These are phyloP conservation scores for Seriola dumerili DNA, from an alignment of 2,113 vertebrate species.

Conservation along the genomic window DNA sequence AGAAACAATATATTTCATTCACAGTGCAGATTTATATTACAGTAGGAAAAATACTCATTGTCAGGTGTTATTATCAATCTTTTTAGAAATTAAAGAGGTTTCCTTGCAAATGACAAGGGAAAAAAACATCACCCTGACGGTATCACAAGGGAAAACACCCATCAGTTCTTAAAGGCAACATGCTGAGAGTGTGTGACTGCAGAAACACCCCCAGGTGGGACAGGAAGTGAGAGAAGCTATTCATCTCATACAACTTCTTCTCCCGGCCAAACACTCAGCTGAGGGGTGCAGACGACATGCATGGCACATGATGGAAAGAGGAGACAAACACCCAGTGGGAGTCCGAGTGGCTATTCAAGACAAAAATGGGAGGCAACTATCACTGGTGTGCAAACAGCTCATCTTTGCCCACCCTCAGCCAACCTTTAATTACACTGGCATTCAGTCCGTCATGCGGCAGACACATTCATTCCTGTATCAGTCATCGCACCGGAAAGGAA, in stretches of 20 bases:
- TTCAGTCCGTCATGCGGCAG: conserved; percentile 34
- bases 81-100: conserved; percentile 19
- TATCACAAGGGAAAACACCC: conserved; percentile 29
- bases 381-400: conserved; percentile 50
- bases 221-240: conserved; percentile 26
- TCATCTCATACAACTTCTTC: conserved; percentile 35
- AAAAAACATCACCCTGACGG: conserved; percentile 22
- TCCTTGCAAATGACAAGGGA: not conserved
- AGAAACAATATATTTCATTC: conserved; percentile 12
- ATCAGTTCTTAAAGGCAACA: conserved; percentile 46
- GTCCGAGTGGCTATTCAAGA: conserved; percentile 19
- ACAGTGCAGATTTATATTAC: not conserved
- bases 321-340: conserved; percentile 40
- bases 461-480: conserved; percentile 52
- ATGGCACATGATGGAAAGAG: conserved; percentile 24
- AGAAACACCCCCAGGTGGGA: conserved; percentile 27
- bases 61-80: not conserved
- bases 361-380: conserved; percentile 52
- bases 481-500: conserved; percentile 31
- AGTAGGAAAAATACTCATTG: not conserved
- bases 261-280: not conserved
- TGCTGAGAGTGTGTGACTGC: conserved; percentile 4
- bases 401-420: conserved; percentile 49
- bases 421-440: conserved; percentile 67
- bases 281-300: conserved; percentile 18